A percentile compares a stretch with the other conserved stretches of the same genome.
phyloP scores from a whole-genome alignment of 2,888 invertebrate genomes.

The Nomada lathburiana region DNA sequence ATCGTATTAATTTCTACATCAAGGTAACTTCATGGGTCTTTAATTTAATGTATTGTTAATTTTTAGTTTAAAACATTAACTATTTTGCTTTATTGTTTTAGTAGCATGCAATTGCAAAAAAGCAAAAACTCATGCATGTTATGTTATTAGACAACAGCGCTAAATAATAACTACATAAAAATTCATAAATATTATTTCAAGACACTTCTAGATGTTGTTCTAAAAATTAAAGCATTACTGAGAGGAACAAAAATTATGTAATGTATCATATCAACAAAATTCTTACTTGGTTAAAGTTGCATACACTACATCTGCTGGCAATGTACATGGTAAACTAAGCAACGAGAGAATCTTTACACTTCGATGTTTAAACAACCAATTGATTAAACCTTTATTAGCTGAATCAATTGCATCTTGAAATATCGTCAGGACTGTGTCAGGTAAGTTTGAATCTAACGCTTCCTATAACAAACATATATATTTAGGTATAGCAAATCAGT shows the following conservation, averaged over 20 bases:
- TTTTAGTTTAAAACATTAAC: background rate
- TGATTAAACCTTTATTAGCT: constrained; percentile 95
- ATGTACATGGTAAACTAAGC: constrained; percentile 93
- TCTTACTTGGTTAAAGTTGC: constrained; percentile 95
- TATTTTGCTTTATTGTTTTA: constrained; percentile 1
- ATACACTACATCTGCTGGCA: constrained; percentile 95
- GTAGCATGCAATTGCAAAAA: constrained; percentile 31
- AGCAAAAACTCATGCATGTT: constrained; percentile 32
- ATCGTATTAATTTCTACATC: no score
- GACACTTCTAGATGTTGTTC: background rate
- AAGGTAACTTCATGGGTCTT: background rate
- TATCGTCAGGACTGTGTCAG: constrained; percentile 94
- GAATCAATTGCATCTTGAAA: constrained; percentile 97
- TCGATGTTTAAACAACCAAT: constrained; percentile 94
- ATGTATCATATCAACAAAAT: background rate
- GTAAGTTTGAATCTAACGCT: constrained; percentile 94
- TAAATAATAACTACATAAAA: background rate
- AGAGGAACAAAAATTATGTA: background rate
- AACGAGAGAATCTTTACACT: constrained; percentile 93
- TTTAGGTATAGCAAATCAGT: background rate
- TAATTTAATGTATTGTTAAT: constrained; percentile 9
- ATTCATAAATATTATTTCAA: background rate
- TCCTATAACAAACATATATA: constrained; percentile 86
- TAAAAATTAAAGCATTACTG: background rate
- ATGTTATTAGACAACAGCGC: background rate